Conservation (phyloP, 2,888 invertebrate genomes). For the Thecophora atra region DNA sequence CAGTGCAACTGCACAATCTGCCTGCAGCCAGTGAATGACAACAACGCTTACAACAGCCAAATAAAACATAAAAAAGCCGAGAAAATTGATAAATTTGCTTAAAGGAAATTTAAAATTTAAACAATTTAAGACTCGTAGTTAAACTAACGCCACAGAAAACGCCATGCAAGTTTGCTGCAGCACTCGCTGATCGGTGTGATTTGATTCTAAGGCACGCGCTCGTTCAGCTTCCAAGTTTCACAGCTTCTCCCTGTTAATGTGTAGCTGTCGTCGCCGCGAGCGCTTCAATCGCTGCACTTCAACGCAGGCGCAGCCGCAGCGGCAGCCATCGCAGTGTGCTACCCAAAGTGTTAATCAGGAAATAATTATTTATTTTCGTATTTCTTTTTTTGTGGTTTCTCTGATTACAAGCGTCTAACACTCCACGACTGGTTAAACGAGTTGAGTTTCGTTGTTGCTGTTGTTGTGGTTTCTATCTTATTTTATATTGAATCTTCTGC, state of each 20-base stretch:
- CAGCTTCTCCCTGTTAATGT: slow-evolving; percentile 9
- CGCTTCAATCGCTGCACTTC: slow-evolving; percentile 18
- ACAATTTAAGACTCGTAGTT: slow-evolving; percentile 22
- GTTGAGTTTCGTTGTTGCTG: slow-evolving; percentile 8
- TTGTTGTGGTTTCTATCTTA: not conserved
- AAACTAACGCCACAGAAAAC: not conserved
- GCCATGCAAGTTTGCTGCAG: slow-evolving; percentile 16
- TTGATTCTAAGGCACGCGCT: slow-evolving; percentile 22
- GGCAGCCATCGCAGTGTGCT: not conserved
- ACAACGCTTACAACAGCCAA: not conserved
- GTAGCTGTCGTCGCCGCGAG: slow-evolving; percentile 21
- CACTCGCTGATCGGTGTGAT: not conserved
- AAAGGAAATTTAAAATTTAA: slow-evolving; percentile 26
- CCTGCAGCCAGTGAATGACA: slow-evolving; percentile 8
- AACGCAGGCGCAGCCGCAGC: slow-evolving; percentile 21
- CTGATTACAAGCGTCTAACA: slow-evolving; percentile 26
- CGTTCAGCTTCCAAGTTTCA: not conserved
- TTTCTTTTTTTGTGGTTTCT: slow-evolving; percentile 8
- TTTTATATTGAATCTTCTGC: not conserved
- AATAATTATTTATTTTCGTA: slow-evolving; percentile 46
- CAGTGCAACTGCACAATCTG: slow-evolving; percentile 11
- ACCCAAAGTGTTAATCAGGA: slow-evolving; percentile 64
- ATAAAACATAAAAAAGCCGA: not conserved
- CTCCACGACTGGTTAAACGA: not conserved
- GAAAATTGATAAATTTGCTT: slow-evolving; percentile 14